A percentile compares a stretch with the other conserved stretches of the same genome.
Evolutionary conservation across 1,140 invertebrate genomes (phyloP).

Genomic region (Eumaeus atala): DNA sequence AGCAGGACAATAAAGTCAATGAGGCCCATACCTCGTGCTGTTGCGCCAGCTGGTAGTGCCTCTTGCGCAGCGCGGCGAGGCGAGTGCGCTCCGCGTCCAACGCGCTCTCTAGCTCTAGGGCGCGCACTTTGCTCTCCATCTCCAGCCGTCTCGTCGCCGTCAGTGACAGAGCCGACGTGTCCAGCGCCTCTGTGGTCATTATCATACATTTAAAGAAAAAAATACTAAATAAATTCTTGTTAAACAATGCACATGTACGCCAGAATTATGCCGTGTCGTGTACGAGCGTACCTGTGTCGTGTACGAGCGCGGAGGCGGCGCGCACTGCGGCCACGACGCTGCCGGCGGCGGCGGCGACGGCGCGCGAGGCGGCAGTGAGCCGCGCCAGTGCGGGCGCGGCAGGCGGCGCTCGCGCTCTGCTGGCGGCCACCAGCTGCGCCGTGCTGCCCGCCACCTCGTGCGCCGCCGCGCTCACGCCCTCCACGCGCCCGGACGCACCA

Average conservation of each 20-base stretch:
- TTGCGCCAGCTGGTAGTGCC: conserved; percentile 93
- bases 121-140: conserved; percentile 95
- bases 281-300: conserved; percentile 39
- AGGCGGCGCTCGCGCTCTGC: conserved; percentile 91
- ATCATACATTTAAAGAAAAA: background rate
- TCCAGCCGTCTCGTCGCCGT: conserved; percentile 96
- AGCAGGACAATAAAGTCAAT: too few species aligned
- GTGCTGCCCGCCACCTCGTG: conserved; percentile 98
- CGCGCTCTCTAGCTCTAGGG: conserved; percentile 93
- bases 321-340: conserved; percentile 95
- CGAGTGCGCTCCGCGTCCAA: conserved; percentile 90
- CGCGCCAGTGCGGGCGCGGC: conserved; percentile 85
- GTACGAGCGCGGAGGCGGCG: conserved; percentile 48
- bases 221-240: background rate
- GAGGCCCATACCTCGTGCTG: conserved; percentile 73
- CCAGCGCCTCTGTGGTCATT: conserved; percentile 84
- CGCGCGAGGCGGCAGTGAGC: conserved; percentile 88
- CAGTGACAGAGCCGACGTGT: conserved; percentile 90
- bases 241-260: background rate
- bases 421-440: conserved; percentile 96
- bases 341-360: conserved; percentile 92
- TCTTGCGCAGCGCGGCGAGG: conserved; percentile 88
- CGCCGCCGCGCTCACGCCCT: conserved; percentile 95
- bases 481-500: conserved; percentile 89
- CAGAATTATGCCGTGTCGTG: conserved; percentile 26